Percentiles rank a stretch among this genome's conserved stretches.
Evolutionary conservation across 1,140 invertebrate species (phyloP).

Genomic region (Bicyclus anynana): DNA sequence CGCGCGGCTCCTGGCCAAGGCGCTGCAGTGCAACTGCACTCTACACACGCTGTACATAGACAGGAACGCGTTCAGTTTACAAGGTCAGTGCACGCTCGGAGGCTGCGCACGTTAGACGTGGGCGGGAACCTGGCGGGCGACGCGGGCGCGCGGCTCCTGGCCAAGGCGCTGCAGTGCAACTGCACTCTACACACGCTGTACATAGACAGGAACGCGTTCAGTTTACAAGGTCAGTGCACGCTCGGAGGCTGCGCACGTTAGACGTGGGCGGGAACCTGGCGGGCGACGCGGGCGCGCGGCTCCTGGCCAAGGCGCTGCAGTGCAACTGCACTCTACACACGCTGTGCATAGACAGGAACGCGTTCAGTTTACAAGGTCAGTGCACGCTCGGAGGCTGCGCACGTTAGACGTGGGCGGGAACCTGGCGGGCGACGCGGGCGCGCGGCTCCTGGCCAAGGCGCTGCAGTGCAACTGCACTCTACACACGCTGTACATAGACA

Average conservation of each 20-base stretch:
- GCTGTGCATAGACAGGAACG: slow-evolving; percentile 93
- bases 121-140: slow-evolving; percentile 96
- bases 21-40: no score
- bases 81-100: no score
- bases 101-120: slow-evolving; percentile 84
- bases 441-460: slow-evolving; percentile 93
- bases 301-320: slow-evolving; percentile 95
- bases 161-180: slow-evolving; percentile 96
- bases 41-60: no score
- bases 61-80: no score
- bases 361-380: slow-evolving; percentile 88
- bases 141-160: slow-evolving; percentile 91
- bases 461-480: slow-evolving; percentile 95
- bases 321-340: slow-evolving; percentile 93
- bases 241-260: slow-evolving; percentile 72
- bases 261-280: slow-evolving; percentile 96
- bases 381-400: slow-evolving; percentile 50
- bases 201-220: slow-evolving; percentile 93
- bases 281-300: slow-evolving; percentile 93
- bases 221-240: slow-evolving; percentile 82
- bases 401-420: slow-evolving; percentile 95
- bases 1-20: no score
- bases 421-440: slow-evolving; percentile 94
- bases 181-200: slow-evolving; percentile 90
- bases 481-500: slow-evolving; percentile 90